phyloP scores from a whole-genome alignment of 2,797 vertebrate genomes.

The Chloroceryle amazona region DNA sequence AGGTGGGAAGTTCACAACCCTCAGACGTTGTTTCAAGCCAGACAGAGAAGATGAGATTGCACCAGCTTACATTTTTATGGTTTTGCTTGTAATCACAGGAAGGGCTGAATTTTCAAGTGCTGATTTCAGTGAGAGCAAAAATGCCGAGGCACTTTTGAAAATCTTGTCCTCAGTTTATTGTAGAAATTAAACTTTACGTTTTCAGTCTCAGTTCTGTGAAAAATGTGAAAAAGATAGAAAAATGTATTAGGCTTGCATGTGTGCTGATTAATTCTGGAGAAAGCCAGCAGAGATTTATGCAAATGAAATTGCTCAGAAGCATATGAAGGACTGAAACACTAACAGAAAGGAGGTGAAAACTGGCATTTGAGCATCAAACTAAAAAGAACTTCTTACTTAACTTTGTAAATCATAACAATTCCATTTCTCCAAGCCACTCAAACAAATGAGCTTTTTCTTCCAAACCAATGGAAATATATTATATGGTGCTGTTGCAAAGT shows the following conservation, averaged over 20 bases:
- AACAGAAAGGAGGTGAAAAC: background rate
- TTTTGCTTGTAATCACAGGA: background rate
- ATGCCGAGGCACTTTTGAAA: background rate
- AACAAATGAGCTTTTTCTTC: constrained; percentile 14
- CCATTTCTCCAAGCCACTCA: background rate
- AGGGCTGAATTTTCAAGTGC: background rate
- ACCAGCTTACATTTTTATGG: background rate
- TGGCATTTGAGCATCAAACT: background rate
- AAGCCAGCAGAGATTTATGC: background rate
- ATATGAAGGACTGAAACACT: background rate
- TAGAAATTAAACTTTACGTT: background rate
- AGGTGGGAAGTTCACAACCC: background rate
- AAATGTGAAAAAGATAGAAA: background rate
- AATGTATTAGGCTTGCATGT: background rate
- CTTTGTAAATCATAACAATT: background rate
- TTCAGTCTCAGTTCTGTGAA: background rate
- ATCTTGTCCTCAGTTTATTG: background rate
- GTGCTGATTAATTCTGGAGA: background rate
- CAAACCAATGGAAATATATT: background rate
- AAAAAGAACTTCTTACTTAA: background rate
- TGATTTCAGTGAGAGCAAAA: background rate
- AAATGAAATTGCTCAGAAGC: background rate
- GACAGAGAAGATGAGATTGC: background rate
- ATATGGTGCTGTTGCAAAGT: background rate
- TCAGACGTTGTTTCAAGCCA: background rate